Conservation (phyloP, 2,888 invertebrate species). For the Caenorhabditis sp. region DNA sequence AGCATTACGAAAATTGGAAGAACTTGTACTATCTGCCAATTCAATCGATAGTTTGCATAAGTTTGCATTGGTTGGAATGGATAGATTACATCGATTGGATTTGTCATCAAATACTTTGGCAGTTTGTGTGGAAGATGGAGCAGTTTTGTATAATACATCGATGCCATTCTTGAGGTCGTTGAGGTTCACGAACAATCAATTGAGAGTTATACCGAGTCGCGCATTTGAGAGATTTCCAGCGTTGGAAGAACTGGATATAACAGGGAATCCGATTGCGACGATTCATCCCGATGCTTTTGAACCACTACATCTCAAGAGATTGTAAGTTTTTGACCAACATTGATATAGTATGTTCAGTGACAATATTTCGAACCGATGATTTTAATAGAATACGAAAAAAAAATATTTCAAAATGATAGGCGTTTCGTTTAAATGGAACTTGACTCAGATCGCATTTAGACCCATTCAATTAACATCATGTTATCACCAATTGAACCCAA, state of each 20-base stretch:
- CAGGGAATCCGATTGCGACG: constrained; percentile 58
- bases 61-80: constrained; percentile 54
- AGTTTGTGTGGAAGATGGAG: constrained; percentile 60
- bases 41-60: constrained; percentile 50
- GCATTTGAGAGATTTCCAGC: constrained; percentile 57
- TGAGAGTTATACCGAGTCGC: constrained; percentile 45
- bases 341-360: not conserved
- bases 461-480: no score
- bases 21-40: constrained; percentile 49
- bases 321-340: constrained; percentile 32
- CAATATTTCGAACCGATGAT: no score
- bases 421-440: no score
- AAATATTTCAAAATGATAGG: no score
- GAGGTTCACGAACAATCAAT: constrained; percentile 46
- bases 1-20: constrained; percentile 41
- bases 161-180: constrained; percentile 50
- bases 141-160: constrained; percentile 57
- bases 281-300: constrained; percentile 57
- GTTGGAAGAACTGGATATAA: constrained; percentile 52
- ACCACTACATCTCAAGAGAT: constrained; percentile 45
- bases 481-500: no score
- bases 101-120: constrained; percentile 57
- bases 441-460: no score
- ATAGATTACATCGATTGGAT: constrained; percentile 45
- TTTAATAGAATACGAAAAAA: no score